Base-by-base conservation (phyloP, 2,888 invertebrate species). In the Lycia hirtaria region DNA sequence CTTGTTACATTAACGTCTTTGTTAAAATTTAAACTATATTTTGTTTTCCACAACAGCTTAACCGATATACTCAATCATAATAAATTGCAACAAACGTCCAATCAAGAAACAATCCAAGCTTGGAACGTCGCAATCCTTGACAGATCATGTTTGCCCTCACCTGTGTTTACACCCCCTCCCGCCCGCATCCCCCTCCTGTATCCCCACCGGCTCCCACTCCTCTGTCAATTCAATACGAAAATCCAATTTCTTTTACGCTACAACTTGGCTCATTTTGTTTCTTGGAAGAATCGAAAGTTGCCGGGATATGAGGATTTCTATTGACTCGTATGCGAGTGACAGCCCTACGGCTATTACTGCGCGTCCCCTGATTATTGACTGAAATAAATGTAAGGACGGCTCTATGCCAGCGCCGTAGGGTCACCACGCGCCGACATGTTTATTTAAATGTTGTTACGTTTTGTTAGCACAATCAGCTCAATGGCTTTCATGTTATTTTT, bases 191-290 rank as follows among this genome's bases (percentile, higher is more conserved):
- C 67, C 50, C 59, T 50, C 38, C 50, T 58, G 51, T 50, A 22
- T 66, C 56, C 56, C 35, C 53, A 62, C 69, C 70, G 17, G 15
- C 71, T 37, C 37, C 19, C 19, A 37, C 17, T 33, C 33, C 37
- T 71, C 69, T 73, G 81, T 81, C 85, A 83, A 84, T 86, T 86
- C 86, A 85, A 87, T 86, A 84, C 84, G 71, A 82, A 75, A 88
- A 88, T 85, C 86, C 87, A 88, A 88, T 89, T 85, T 84, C 84
- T 87, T 87, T 84, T 77, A 81, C 82, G 81, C 80, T 83, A 82
- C 81, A 84, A 85, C 80, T 83, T 79, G 76, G 75, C 77, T 87
- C 85, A 85, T 87, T 86, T 83, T 80, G 80, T 85, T 81, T 79
- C 80, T 73, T 60, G 72, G 67, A 71, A 76, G 76, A 77, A 78